Evolutionary conservation across 2,888 invertebrate genomes (phyloP), one percentile per base, ranked within the genome.

Genomic region (Tanypteryx hageni): DNA sequence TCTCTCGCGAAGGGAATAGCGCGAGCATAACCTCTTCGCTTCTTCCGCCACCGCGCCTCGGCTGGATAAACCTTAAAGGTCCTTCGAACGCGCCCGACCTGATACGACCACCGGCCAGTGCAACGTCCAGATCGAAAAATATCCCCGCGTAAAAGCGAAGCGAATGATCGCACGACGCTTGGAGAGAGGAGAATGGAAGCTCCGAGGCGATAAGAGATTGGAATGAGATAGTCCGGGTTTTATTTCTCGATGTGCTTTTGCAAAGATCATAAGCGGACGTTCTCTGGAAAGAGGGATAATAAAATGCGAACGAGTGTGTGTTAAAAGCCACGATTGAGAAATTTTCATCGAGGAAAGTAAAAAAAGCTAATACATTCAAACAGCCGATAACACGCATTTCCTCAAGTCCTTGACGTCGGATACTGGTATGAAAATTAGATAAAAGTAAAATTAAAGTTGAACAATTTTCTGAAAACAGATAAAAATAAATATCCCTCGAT

Each of bases 41-140:
- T n/a, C 83, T 86, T 86, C 59, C 61, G 22, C 86, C 86, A 58
- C 86, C 13, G 31, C 89, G n/a, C 27, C 89, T 8, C 18, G 14
- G 56, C 44, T 56, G 64, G 64, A 89, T 89, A 59, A 89, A 64
- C 89, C 89, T 44, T 89, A 89, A 44, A 89, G 89, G 89, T 89
- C 89, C 64, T 58, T 64, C 44, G 13, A 31, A 86, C 31, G 86
- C n/a, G 18, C 22, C 22, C 68, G 68, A 18, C 22, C 68, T 44
- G 44, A 44, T 44, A n/a, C 18, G 68, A 68, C 18, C 68, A 18
- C 68, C 68, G 68, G 68, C 18, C 68, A 68, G 68, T 68, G 68
- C 68, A 68, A 22, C 68, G n/a, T 8, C 16, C 0, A n/a, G 64
- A 9, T n/a, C 68, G 68, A 22, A n/a, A 68, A 68, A 68, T 68